Conservation (phyloP, 2,888 invertebrate species). For the Eupithecia dodoneata region DNA sequence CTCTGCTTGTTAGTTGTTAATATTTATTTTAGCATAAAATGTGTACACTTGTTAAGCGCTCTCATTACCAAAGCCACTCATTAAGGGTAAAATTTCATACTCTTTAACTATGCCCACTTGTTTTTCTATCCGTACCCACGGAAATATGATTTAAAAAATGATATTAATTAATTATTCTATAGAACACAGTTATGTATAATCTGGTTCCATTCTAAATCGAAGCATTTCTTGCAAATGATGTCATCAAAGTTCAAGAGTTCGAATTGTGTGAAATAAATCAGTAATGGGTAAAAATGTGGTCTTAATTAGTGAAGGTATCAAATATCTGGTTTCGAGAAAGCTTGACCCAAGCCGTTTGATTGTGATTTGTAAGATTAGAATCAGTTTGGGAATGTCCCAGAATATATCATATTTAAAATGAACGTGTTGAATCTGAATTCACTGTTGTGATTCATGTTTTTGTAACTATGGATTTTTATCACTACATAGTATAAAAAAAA, state of each 20-base stretch:
- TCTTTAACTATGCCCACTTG: not conserved
- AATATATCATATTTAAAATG: not conserved
- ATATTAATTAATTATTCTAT: not conserved
- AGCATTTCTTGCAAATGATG: conserved; percentile 35
- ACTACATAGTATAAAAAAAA: no score
- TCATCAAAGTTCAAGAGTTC: conserved; percentile 42
- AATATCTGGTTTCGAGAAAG: conserved; percentile 30
- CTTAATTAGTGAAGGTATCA: conserved; percentile 31
- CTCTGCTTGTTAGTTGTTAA: no score
- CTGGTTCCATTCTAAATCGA: conserved; percentile 27
- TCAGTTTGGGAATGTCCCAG: conserved; percentile 15
- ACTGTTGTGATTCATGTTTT: not conserved
- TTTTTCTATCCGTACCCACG: not conserved
- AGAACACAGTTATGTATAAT: conserved; percentile 34
- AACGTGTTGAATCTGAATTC: not conserved
- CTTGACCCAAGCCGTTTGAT: conserved; percentile 16
- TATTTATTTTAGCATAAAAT: no score
- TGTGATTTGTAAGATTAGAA: conserved; percentile 27
- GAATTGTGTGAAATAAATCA: conserved; percentile 34
- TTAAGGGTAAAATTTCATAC: no score
- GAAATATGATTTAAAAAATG: no score
- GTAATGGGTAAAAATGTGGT: conserved; percentile 28
- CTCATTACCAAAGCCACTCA: no score
- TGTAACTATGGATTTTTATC: not conserved
- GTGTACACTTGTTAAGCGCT: no score